Base-by-base conservation (phyloP, 2,888 invertebrate species). In the Cordylochernes scorpioides region DNA sequence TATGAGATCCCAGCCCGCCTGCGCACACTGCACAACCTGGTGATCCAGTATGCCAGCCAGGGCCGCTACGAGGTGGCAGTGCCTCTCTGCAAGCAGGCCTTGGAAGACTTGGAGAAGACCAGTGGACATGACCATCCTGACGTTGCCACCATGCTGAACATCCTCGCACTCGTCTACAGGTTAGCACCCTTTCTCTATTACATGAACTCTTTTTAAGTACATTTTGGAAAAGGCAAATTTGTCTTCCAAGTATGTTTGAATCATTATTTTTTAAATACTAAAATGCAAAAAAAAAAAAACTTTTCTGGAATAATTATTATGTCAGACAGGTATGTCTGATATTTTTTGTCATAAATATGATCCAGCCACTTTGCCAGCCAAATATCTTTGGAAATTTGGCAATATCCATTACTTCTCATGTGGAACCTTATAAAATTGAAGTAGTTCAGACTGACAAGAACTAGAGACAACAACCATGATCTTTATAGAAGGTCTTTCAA, bases 131-230 rank as follows among this genome's bases (percentile, higher is more conserved):
- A 94, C 16, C 94, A 97, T 57, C 94, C 94, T 0, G 94, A 97
- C 51, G 94, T 97, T n/a, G 94, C 94, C 26, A 97, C 94, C 26
- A 97, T 97, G 94, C 64, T 97, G 42, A 97, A 97, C 52, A 86
- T 99, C 45, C 65, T 97, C 37, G 97, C 97, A 6, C 65, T 99
- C 29, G 97, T 97, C 10, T 65, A 65, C 47, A 28, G 29, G 29
- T 28, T 15, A 19, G 12, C n/a, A n/a, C n/a, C n/a, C n/a, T n/a
- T n/a, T n/a, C n/a, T n/a, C n/a, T n/a, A n/a, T n/a, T n/a, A n/a
- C 8, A 9, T 19, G 8, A 19, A 19, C n/a, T 19, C 8, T 9
- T 9, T n/a, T 19, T 19, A 19, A 19, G 19, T n/a, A 9, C n/a
- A 19, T 9, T 19, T 19, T 19, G 8, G n/a, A 19, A 19, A 19